These are phyloP conservation scores for Strix aluco DNA, from an alignment of 2,113 vertebrate species.

Conservation along the genomic window DNA sequence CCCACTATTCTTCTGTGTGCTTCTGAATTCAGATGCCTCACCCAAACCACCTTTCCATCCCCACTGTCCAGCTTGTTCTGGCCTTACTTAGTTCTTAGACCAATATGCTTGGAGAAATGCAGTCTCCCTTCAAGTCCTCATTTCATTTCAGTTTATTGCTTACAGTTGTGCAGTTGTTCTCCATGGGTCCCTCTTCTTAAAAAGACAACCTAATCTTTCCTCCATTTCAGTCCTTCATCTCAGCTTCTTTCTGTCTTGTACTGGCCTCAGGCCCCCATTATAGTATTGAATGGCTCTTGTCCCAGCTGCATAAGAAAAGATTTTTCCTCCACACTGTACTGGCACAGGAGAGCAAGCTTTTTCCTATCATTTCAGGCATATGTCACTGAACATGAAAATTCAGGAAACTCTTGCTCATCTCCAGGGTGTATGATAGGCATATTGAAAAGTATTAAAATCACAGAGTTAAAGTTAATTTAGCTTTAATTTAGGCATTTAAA, in stretches of 20 bases:
- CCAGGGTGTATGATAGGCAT: not conserved
- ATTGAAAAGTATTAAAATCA: not conserved
- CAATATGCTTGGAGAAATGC: not conserved
- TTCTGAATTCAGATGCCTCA: not conserved
- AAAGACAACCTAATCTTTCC: not conserved
- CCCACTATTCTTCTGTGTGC: not conserved
- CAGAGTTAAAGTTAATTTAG: not conserved
- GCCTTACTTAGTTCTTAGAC: not conserved
- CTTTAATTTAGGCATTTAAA: not conserved
- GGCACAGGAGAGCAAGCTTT: not conserved
- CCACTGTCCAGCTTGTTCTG: not conserved
- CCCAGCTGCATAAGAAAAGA: not conserved
- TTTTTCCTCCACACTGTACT: not conserved
- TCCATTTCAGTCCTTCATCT: not conserved
- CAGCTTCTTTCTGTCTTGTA: not conserved
- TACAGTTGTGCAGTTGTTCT: not conserved
- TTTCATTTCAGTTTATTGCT: not conserved
- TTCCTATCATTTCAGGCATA: not conserved
- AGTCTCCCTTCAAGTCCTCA: not conserved
- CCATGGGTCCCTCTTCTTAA: not conserved
- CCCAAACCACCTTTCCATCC: not conserved
- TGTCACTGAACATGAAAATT: not conserved
- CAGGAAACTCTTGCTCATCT: not conserved
- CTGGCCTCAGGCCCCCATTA: not conserved
- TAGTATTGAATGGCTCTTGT: not conserved